Base-by-base conservation (phyloP, 2,888 invertebrate genomes). In the Adela reaumurella region DNA sequence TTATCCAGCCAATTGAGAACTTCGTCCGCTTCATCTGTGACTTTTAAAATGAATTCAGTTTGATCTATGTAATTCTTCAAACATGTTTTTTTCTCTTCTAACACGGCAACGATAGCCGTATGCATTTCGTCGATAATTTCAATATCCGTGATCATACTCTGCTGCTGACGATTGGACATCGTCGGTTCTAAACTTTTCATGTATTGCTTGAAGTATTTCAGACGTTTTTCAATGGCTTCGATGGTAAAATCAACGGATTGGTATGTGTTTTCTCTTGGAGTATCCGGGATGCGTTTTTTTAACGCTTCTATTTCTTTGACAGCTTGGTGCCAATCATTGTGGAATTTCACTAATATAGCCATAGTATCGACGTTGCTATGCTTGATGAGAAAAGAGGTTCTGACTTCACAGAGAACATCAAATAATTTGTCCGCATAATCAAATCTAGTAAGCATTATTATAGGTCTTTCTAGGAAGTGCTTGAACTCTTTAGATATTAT, bases 71-170 rank as follows among this genome's bases (percentile, higher is more conserved):
- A 63, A 47, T 56, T 63, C 55, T 62, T 63, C 35, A 70, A 68
- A 53, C 64, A 68, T 56, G 63, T 68, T 8, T 69, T 53, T 58
- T 68, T 68, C 17, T 69, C 64, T 43, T 62, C 53, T 48, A 77
- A 63, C 29, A 50, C 44, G 49, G 51, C 49, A 1, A 57, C 61
- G 14, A 67, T 63, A 16, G 71, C 68, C 55, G 62, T 63, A 49
- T 78, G 69, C 78, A 78, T 78, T 19, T 69, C 74, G 60, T 73
- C 70, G 18, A 77, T 60, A 49, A 78, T 69, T 67, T 77, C 78
- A 46, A 71, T 53, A 45, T 78, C 78, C 2, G 70, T 58, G 35
- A 55, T 46, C 46, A 78, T 51, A 53, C 69, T 59, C 4, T 57
- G 53, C 56, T 67, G 66, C 24, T 64, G 55, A 46, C 53, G 53